Base-by-base conservation (phyloP, 2,113 vertebrate genomes). In the Mastomys natalensis region DNA sequence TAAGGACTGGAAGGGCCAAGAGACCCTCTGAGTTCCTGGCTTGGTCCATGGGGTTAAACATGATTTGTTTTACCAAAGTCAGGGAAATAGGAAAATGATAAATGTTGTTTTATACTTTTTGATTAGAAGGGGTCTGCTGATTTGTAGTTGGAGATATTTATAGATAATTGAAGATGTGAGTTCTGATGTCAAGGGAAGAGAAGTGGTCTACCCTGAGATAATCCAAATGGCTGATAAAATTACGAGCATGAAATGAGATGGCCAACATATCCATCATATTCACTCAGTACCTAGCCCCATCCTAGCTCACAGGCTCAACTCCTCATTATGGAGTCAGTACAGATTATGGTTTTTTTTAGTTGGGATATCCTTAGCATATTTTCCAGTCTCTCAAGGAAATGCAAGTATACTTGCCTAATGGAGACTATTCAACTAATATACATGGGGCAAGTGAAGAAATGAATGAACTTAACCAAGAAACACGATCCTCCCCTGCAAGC, bases 111-210 rank as follows among this genome's bases (percentile, higher is more conserved):
- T 48, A 5, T 3, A 40, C 0, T 3, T 40, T 19, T 26, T 48
- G 0, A n/a, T 48, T 6, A 4, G n/a, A 53, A 84, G 45, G 26
- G 24, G 2, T 31, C 31, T 78, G 24, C 7, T 26, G 24, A 78
- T 34, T 11, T 85, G 53, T 13, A 29, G 31, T 43, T n/a, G 16
- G 22, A 74, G 77, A 70, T 8, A 17, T 53, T 51, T 31, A n/a
- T 13, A 21, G 3, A 5, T 24, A n/a, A 3, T 29, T 48, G 11
- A n/a, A 1, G 7, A 13, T 1, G 9, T 2, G 43, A 2, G 2
- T 62, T 48, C 6, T 8, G 40, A 58, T 2, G 2, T 31, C 34
- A 26, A 22, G 17, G 13, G 10, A 48, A 43, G 2, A 31, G 66
- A 53, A 3, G 31, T 3, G 15, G 40, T 26, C 0, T 58, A 62